Base-by-base conservation (phyloP, 2,888 invertebrate species). In the Agonopterix alstromeriana region DNA sequence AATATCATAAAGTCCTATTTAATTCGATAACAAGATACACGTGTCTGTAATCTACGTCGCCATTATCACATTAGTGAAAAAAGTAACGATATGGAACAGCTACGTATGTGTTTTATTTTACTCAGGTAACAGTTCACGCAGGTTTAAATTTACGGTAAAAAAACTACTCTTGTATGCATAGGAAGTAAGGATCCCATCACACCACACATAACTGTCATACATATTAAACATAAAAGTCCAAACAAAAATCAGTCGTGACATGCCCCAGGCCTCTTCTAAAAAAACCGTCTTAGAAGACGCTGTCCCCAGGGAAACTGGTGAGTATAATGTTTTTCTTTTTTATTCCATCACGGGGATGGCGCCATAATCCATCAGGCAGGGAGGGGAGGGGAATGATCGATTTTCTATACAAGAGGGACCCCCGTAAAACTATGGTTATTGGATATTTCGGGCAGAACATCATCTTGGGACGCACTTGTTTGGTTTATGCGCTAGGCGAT, bases 371-470 rank as follows among this genome's bases (percentile, higher is more conserved):
- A 78, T 86, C 83, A 82, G 70, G 67, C 60, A 52, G 60, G 50
- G 42, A 65, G 63, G 65, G 64, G 65, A 60, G 64, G 65, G 64
- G 58, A 54, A 55, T 73, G 75, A 84, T 85, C 83, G 84, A 84
- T 86, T 78, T 81, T 73, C 71, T 69, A 73, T 74, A 67, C 67
- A 60, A 61, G 67, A 68, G 73, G 71, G 69, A 63, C 73, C 73
- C 73, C 73, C 70, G 72, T 75, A 68, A 84, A 86, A 87, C 86
- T 87, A 86, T 83, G 78, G 80, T 78, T 84, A 86, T 86, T 82
- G 78, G 82, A 79, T 81, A 77, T 81, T 83, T 81, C 65, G 67
- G 69, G 67, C 67, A 61, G 63, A 69, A 69, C 69, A 70, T 71
- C 73, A 70, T 71, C 72, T 71, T 65, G 73, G 68, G 67, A 70